phyloP scores from a whole-genome alignment of 2,113 vertebrate species.

The Megaptera novaeangliae region DNA sequence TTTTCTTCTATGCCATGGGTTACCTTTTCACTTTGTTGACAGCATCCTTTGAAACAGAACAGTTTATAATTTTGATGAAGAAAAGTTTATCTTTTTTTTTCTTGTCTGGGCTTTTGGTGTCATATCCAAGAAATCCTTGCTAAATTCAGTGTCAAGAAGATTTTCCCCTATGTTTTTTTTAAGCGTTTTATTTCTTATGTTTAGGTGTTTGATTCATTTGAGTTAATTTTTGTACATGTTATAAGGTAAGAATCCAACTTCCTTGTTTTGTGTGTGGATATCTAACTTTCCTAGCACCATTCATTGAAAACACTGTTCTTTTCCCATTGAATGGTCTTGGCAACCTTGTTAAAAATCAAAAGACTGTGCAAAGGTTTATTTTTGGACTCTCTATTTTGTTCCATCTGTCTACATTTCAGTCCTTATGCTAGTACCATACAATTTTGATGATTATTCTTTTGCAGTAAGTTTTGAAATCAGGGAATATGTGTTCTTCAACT shows the following conservation, averaged over 20 bases:
- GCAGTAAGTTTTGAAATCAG: background rate
- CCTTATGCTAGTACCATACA: background rate
- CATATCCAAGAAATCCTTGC: background rate
- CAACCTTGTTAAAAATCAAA: background rate
- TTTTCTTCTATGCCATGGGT: background rate
- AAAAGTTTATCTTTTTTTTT: background rate
- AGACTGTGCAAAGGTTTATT: background rate
- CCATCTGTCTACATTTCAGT: background rate
- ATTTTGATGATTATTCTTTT: background rate
- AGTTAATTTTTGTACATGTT: background rate
- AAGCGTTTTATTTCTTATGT: background rate
- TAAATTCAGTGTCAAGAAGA: background rate
- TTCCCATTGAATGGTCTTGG: background rate
- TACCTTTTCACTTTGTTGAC: background rate
- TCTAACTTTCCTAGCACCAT: background rate
- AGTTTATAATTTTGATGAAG: background rate
- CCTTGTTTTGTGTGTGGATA: background rate
- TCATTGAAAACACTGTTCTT: background rate
- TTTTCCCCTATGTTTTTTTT: background rate
- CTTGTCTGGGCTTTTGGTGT: background rate
- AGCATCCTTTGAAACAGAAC: background rate
- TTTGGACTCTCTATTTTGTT: background rate
- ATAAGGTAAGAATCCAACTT: background rate
- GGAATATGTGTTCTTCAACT: background rate
- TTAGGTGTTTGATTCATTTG: background rate